Conservation (phyloP, 2,113 vertebrate genomes). For the Rhinoderma darwinii region DNA sequence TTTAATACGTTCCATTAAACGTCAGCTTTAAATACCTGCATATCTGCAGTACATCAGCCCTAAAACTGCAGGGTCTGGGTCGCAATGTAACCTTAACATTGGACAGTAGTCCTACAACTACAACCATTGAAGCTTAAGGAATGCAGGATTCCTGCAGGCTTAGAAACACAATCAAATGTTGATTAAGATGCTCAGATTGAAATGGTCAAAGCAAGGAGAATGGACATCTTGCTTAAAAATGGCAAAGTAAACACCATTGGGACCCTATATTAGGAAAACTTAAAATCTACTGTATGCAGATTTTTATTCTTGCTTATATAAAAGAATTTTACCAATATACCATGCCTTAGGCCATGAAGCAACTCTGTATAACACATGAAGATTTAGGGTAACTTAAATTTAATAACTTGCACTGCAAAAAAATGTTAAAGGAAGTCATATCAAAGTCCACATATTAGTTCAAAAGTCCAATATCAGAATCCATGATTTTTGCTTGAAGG, state of each 20-base stretch:
- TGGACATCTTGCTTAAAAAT: slow-evolving; percentile 21
- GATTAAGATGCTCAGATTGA: slow-evolving; percentile 44
- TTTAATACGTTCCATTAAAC: neutral
- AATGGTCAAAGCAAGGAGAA: slow-evolving; percentile 17
- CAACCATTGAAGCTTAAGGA: slow-evolving; percentile 68
- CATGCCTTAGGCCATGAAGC: slow-evolving; percentile 83
- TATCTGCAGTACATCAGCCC: slow-evolving; percentile 33
- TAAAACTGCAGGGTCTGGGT: slow-evolving; percentile 26
- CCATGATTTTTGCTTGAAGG: slow-evolving; percentile 85
- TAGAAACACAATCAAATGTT: slow-evolving; percentile 52
- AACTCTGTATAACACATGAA: slow-evolving; percentile 81
- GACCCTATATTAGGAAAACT: slow-evolving; percentile 76
- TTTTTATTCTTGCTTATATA: slow-evolving; percentile 68
- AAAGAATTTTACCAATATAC: slow-evolving; percentile 82
- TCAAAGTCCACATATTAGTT: slow-evolving; percentile 87
- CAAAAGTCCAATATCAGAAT: slow-evolving; percentile 84
- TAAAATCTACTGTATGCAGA: slow-evolving; percentile 83
- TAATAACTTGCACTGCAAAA: slow-evolving; percentile 83
- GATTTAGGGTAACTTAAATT: slow-evolving; percentile 83
- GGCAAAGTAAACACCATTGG: slow-evolving; percentile 70
- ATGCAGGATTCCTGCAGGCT: slow-evolving; percentile 41
- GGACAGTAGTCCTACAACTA: slow-evolving; percentile 67
- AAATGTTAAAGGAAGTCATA: slow-evolving; percentile 87
- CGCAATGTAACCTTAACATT: slow-evolving; percentile 18
- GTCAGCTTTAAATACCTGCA: slow-evolving; percentile 11